Conservation (phyloP, 2,797 vertebrate genomes). For the Rhynchonycteris naso region DNA sequence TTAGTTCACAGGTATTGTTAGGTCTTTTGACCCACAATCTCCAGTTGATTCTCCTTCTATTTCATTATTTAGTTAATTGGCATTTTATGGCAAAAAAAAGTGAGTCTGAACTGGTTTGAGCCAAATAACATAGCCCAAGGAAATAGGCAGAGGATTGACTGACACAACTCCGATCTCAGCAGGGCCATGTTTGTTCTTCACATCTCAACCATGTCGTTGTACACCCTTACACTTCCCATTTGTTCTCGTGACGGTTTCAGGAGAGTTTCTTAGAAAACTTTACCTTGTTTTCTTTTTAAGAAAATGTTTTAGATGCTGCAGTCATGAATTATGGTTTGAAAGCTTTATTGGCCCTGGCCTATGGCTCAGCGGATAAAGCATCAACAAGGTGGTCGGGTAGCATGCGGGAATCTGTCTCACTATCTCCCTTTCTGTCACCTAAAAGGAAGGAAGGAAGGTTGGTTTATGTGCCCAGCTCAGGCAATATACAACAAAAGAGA, state of each 20-base stretch:
- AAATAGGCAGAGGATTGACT: not conserved
- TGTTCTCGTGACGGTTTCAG: not conserved
- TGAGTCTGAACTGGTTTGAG: not conserved
- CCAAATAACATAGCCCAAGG: not conserved
- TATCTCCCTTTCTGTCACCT: too few relatives aligned
- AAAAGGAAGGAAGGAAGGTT: too few relatives aligned
- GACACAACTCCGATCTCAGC: too few relatives aligned
- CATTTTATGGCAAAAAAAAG: not conserved
- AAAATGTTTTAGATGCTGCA: not conserved
- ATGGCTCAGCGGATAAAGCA: too few relatives aligned
- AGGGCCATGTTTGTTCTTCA: not conserved
- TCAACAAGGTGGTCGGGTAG: too few relatives aligned
- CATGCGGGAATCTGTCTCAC: too few relatives aligned
- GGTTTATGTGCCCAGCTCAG: not conserved
- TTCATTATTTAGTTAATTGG: not conserved
- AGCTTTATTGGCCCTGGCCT: not conserved
- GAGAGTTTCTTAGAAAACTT: not conserved
- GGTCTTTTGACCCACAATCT: not conserved
- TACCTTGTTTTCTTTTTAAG: not conserved
- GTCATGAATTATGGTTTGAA: not conserved
- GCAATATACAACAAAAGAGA: slow-evolving; percentile 2
- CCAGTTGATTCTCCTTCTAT: not conserved
- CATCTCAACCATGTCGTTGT: not conserved
- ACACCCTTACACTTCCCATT: not conserved
- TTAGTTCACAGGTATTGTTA: not conserved